Base-by-base conservation (phyloP, 1,140 invertebrate genomes). In the Caerostris extrusa region DNA sequence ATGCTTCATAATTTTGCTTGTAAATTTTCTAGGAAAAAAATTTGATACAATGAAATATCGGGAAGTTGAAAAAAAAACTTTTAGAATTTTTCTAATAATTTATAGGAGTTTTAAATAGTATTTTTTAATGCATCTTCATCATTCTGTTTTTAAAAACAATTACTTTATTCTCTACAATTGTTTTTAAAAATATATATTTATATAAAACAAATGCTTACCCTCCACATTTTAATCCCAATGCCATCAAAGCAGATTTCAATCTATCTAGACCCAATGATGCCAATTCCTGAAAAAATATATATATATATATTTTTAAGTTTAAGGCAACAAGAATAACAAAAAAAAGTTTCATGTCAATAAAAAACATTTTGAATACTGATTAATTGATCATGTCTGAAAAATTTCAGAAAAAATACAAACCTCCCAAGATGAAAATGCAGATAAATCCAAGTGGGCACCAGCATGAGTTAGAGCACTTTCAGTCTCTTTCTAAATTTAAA, bases 161-260 rank as follows among this genome's bases (percentile, higher is more conserved):
- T 34, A 34, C 34, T 34, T 34, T 34, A 34, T 34, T 34, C 34
- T 34, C 34, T 34, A 34, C 34, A 34, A 34, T 34, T 34, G 34
- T 34, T 34, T 34, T 34, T 34, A 34, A 34, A 34, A 34, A 34
- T 2, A 34, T 34, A 34, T 34, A 34, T 34, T 34, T 34, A 34
- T 64, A 64, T 64, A 10, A 64, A 34, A 34, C 34, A 34, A 34
- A 34, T 61, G 95, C 95, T 96, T 96, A 97, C 97, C 99, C 99
- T 93, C 99, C 99, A 97, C 99, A 99, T 96, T 99, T 99, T 0
- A 99, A 96, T 1, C 98, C 98, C n/a, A 99, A 96, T 6, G 99
- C 99, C 97, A 99, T 98, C 2, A 99, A 96, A 10, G 99, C 99
- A 17, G 98, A 99, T 96, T 99, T 99, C 3, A 99, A 97, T 95